Evolutionary conservation across 2,113 vertebrate species (phyloP).

Genomic region (Tor tambroides): DNA sequence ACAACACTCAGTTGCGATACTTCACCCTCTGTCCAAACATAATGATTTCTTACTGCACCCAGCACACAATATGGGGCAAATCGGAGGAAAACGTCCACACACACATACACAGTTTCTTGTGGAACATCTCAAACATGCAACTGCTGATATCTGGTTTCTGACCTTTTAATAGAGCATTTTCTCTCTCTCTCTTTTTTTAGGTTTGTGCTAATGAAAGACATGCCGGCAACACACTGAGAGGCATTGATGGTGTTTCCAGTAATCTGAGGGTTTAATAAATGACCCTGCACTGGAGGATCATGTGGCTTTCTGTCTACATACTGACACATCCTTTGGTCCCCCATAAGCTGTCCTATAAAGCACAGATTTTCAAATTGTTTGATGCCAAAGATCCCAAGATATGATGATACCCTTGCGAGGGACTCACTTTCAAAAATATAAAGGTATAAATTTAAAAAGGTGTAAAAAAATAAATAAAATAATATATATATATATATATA

Average conservation of each 20-base stretch:
- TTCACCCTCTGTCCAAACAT: slow-evolving; percentile 34
- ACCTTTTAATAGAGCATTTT: slow-evolving; percentile 77
- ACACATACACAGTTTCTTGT: background rate
- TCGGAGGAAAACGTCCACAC: background rate
- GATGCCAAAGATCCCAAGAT: background rate
- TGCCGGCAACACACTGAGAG: slow-evolving; percentile 67
- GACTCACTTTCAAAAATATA: background rate
- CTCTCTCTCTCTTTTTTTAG: slow-evolving; percentile 63
- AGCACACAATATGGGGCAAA: background rate
- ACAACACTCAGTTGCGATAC: slow-evolving; percentile 23
- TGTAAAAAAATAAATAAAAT: no score
- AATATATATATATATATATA: no score
- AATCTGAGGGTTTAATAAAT: slow-evolving; percentile 70
- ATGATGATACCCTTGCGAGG: background rate
- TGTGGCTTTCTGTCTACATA: slow-evolving; percentile 56
- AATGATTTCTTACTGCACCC: slow-evolving; percentile 32
- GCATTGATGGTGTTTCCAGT: slow-evolving; percentile 75
- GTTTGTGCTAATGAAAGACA: slow-evolving; percentile 65
- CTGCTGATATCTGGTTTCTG: slow-evolving; percentile 78
- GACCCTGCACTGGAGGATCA: slow-evolving; percentile 68
- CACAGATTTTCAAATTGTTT: background rate
- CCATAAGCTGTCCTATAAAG: background rate
- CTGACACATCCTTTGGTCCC: background rate
- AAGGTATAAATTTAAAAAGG: background rate
- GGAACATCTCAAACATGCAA: slow-evolving; percentile 22